These are phyloP conservation scores for Oreamnos americanus DNA, from an alignment of 2,113 vertebrate genomes.

Conservation along the genomic window DNA sequence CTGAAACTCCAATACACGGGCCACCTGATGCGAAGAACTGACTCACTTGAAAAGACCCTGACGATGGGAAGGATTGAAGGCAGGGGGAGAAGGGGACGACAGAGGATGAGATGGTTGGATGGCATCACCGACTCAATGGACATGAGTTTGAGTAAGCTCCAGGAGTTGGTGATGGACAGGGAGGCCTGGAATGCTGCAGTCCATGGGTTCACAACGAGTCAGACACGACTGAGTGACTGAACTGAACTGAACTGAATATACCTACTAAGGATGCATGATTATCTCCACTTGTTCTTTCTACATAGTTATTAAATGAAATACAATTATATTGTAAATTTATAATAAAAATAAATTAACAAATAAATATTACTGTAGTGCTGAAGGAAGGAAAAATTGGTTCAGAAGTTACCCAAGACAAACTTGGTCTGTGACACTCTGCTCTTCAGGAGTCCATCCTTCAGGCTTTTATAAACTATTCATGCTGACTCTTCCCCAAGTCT, in stretches of 20 bases:
- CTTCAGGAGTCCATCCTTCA: not conserved
- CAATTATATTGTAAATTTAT: not conserved
- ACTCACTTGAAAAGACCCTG: not conserved
- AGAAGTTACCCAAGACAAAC: not conserved
- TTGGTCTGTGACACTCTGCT: not conserved
- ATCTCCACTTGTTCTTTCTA: not conserved
- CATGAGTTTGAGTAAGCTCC: not conserved
- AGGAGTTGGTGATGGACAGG: not conserved
- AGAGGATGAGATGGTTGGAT: not conserved
- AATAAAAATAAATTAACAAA: not conserved
- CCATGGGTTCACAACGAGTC: not conserved
- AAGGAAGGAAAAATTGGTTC: not conserved
- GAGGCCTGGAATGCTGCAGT: not conserved
- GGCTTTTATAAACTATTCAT: not conserved
- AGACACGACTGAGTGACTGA: fast-evolving
- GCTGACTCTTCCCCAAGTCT: not conserved
- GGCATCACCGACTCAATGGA: not conserved
- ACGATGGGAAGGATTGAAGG: not conserved
- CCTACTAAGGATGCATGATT: not conserved
- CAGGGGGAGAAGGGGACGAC: not conserved
- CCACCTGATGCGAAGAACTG: not conserved
- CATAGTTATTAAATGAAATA: not conserved
- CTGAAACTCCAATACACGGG: not conserved
- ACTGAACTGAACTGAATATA: not conserved
- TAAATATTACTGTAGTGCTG: not conserved